Evolutionary conservation across 1,140 invertebrate species (phyloP).

Genomic region (Colletes latitarsis): DNA sequence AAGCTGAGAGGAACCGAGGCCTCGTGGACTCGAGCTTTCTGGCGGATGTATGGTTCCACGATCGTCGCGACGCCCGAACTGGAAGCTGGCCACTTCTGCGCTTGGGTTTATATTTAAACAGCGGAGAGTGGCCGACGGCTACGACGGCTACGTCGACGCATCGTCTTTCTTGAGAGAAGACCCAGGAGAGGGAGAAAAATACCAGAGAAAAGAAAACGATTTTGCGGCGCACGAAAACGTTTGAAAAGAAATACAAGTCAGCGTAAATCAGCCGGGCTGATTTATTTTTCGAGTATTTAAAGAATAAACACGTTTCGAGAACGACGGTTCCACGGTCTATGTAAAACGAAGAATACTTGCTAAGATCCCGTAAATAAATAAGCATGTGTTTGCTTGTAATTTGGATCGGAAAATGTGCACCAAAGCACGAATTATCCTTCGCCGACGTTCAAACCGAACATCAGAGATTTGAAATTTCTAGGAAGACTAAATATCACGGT

Average conservation of each 20-base stretch:
- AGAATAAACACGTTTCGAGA: conserved; percentile 38
- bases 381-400: too few species aligned
- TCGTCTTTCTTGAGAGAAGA: conserved; percentile 53
- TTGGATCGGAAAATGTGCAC: too few species aligned
- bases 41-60: conserved; percentile 60
- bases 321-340: too few species aligned
- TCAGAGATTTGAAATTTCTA: too few species aligned
- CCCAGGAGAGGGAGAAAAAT: conserved; percentile 13
- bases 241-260: conserved; percentile 4
- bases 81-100: conserved; percentile 71
- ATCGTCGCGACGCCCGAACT: conserved; percentile 77
- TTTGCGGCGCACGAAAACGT: conserved; percentile 35
- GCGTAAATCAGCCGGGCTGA: conserved; percentile 13
- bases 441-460: too few species aligned
- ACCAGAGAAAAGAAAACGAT: conserved; percentile 14
- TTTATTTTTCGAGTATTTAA: conserved; percentile 29
- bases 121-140: conserved; percentile 41
- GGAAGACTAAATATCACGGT: too few species aligned
- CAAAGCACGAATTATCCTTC: too few species aligned
- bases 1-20: neutral
- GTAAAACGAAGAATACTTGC: too few species aligned
- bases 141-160: conserved; percentile 58
- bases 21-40: conserved; percentile 30
- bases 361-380: too few species aligned
- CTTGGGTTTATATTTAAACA: conserved; percentile 79